Percentiles rank a stretch among this genome's conserved stretches.
Evolutionary conservation across 2,113 vertebrate genomes (phyloP).

Genomic region (Oreotragus oreotragus): DNA sequence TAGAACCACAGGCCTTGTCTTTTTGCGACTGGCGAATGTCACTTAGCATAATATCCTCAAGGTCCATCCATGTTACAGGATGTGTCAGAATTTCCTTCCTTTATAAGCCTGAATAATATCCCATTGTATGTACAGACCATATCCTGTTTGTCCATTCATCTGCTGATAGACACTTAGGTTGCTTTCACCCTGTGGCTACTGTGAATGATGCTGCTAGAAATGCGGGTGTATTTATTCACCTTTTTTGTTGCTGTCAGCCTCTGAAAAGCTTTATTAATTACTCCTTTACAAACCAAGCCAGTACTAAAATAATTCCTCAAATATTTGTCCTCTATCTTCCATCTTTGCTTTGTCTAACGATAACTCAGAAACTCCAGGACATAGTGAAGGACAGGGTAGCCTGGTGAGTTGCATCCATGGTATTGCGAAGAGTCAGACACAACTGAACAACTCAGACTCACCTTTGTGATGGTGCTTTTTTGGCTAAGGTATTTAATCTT

Average conservation of each 20-base stretch:
- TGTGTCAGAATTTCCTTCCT: not conserved
- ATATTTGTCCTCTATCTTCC: not conserved
- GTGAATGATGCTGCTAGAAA: not conserved
- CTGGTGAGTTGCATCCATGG: not conserved
- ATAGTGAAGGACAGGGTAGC: not conserved
- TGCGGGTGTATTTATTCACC: not conserved
- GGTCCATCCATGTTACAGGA: not conserved
- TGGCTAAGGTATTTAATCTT: not conserved
- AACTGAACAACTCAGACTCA: not conserved
- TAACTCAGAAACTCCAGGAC: not conserved
- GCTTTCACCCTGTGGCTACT: not conserved
- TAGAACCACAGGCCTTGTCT: not conserved
- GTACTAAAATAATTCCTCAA: not conserved
- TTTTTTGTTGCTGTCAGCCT: not conserved
- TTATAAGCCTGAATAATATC: not conserved
- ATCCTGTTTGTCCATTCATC: not conserved
- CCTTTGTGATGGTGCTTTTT: not conserved
- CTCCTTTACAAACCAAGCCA: not conserved
- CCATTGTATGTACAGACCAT: not conserved
- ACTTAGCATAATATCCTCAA: not conserved
- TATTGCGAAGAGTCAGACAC: not conserved
- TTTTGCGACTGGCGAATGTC: not conserved
- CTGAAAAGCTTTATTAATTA: not conserved
- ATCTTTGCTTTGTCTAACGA: not conserved
- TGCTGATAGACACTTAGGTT: not conserved